Percentiles rank a stretch among this genome's conserved stretches.
These are phyloP conservation scores for Laspeyria flexula DNA, from an alignment of 2,888 invertebrate species.

Conservation along the genomic window DNA sequence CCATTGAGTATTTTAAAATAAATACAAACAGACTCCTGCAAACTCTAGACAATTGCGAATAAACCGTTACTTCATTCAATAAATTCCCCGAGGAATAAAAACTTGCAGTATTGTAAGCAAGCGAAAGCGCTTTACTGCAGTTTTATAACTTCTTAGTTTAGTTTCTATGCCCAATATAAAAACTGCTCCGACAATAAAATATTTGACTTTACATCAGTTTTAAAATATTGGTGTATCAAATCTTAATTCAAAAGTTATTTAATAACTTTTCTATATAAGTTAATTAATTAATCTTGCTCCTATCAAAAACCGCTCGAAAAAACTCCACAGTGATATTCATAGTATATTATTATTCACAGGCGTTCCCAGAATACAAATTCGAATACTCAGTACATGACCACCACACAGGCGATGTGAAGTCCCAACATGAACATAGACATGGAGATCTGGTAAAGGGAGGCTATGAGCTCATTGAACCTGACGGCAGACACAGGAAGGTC, in stretches of 20 bases:
- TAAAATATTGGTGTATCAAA: too few species aligned
- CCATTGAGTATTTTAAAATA: background rate
- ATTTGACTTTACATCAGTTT: too few species aligned
- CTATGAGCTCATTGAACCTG: conserved; percentile 88
- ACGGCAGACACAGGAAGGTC: conserved; percentile 88
- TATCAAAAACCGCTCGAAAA: too few species aligned
- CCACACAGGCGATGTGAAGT: conserved; percentile 85
- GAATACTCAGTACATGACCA: conserved; percentile 84
- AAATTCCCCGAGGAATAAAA: conserved; percentile 35
- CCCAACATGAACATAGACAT: conserved; percentile 82
- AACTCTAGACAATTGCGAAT: background rate
- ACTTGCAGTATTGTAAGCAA: conserved; percentile 39
- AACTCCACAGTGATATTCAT: too few species aligned
- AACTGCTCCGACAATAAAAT: too few species aligned
- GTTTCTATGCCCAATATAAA: too few species aligned
- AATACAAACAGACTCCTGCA: conserved; percentile 8
- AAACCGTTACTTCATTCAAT: conserved; percentile 23
- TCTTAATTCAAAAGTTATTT: too few species aligned
- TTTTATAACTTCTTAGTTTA: too few species aligned
- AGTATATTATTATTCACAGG: conserved; percentile 58
- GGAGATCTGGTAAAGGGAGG: conserved; percentile 87
- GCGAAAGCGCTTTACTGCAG: conserved; percentile 39
- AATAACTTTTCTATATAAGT: too few species aligned
- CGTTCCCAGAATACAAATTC: conserved; percentile 85
- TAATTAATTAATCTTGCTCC: too few species aligned